Evolutionary conservation across 1,140 invertebrate genomes (phyloP).

Genomic region (Lepidurus arcticus): DNA sequence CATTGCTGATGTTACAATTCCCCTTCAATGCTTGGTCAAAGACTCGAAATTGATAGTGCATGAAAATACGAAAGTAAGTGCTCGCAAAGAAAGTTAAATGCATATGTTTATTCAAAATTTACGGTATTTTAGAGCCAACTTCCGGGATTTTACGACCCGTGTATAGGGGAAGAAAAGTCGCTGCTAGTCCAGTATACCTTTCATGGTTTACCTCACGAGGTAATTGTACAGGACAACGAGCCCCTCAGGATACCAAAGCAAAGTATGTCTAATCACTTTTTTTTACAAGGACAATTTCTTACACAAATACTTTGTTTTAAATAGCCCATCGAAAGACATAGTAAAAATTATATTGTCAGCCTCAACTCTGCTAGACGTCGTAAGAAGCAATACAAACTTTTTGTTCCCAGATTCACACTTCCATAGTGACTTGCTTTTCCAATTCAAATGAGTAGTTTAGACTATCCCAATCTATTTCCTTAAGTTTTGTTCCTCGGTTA

Average conservation of each 20-base stretch:
- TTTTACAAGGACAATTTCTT: background rate
- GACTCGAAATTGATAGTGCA: constrained; percentile 81
- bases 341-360: background rate
- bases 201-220: constrained; percentile 66
- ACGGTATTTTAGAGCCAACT: constrained; percentile 68
- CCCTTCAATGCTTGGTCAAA: constrained; percentile 86
- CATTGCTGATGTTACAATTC: constrained; percentile 64
- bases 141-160: constrained; percentile 94
- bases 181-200: constrained; percentile 82
- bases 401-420: constrained; percentile 19
- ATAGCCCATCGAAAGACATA: constrained; percentile 31
- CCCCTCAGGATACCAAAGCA: constrained; percentile 66
- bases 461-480: constrained; percentile 31
- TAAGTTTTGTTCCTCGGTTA: constrained; percentile 6
- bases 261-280: constrained; percentile 47
- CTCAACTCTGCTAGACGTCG: constrained; percentile 23
- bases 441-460: constrained; percentile 33
- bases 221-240: constrained; percentile 73
- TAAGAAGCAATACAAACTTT: constrained; percentile 12
- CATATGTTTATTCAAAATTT: background rate
- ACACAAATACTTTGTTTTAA: constrained; percentile 1
- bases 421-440: constrained; percentile 24
- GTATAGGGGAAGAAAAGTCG: constrained; percentile 85
- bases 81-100: background rate
- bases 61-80: constrained; percentile 73